Conservation (phyloP, 2,113 vertebrate species). For the Actenoides hombroni region DNA sequence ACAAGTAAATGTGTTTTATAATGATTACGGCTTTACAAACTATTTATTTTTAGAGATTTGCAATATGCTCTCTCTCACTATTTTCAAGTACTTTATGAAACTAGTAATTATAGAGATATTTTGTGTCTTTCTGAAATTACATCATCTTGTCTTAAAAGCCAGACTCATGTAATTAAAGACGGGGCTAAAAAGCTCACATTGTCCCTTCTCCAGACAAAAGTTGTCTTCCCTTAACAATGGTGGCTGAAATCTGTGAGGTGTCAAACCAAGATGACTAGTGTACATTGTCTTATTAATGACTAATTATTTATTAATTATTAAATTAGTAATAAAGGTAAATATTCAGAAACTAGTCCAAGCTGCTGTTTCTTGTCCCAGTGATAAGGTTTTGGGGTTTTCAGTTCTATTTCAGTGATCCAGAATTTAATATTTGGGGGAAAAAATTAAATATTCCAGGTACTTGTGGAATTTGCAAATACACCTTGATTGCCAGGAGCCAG, state of each 20-base stretch:
- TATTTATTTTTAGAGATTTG: constrained; percentile 59
- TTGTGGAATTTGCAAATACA: background rate
- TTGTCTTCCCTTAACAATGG: background rate
- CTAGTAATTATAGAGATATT: constrained; percentile 24
- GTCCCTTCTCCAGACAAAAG: background rate
- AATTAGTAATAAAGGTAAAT: background rate
- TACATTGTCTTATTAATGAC: background rate
- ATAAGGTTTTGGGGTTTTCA: background rate
- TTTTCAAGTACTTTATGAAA: constrained; percentile 40
- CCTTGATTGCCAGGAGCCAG: background rate
- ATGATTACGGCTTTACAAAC: constrained; percentile 54
- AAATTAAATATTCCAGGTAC: no score
- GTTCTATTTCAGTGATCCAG: background rate
- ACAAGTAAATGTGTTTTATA: constrained; percentile 57
- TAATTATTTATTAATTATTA: background rate
- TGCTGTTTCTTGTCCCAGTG: background rate
- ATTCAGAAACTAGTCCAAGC: background rate
- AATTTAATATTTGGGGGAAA: background rate
- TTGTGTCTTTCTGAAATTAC: background rate
- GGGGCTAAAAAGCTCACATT: background rate
- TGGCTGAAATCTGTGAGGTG: background rate
- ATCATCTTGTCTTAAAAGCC: background rate
- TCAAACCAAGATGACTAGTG: background rate
- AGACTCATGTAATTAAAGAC: background rate
- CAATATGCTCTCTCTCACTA: constrained; percentile 59